Conservation (phyloP, 2,113 vertebrate genomes). For the Fregata magnificens region DNA sequence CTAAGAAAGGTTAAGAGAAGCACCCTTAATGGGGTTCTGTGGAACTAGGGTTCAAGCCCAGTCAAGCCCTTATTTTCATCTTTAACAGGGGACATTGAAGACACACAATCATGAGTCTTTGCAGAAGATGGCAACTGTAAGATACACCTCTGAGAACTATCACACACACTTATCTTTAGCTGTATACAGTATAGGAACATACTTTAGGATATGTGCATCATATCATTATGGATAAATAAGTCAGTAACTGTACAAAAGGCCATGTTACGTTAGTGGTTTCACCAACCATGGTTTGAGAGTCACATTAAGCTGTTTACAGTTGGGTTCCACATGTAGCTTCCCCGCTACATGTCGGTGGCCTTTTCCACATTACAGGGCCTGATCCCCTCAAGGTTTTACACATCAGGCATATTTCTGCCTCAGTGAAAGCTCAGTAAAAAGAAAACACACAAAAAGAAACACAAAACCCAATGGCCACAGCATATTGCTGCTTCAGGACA, state of each 20-base stretch:
- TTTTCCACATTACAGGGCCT: rapidly evolving
- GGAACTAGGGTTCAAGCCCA: background rate
- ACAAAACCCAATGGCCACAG: background rate
- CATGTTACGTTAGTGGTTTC: rapidly evolving
- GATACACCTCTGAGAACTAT: background rate
- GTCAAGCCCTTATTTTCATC: background rate
- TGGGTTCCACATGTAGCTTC: background rate
- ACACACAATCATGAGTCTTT: background rate
- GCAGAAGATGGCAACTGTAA: background rate
- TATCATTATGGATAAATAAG: background rate
- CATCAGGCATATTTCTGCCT: background rate
- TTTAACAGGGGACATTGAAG: background rate
- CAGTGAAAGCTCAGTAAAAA: background rate
- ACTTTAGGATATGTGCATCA: background rate
- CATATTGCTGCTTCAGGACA: background rate
- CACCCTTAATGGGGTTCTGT: background rate
- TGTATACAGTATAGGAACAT: background rate
- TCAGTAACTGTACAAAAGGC: background rate
- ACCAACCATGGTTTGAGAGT: background rate
- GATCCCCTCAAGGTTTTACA: background rate
- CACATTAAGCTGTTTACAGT: background rate
- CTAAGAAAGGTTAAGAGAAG: background rate
- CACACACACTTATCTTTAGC: background rate
- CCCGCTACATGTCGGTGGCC: rapidly evolving
- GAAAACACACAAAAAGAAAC: background rate